phyloP scores from a whole-genome alignment of 2,797 vertebrate species.

The Hyperoplus lanceolatus region DNA sequence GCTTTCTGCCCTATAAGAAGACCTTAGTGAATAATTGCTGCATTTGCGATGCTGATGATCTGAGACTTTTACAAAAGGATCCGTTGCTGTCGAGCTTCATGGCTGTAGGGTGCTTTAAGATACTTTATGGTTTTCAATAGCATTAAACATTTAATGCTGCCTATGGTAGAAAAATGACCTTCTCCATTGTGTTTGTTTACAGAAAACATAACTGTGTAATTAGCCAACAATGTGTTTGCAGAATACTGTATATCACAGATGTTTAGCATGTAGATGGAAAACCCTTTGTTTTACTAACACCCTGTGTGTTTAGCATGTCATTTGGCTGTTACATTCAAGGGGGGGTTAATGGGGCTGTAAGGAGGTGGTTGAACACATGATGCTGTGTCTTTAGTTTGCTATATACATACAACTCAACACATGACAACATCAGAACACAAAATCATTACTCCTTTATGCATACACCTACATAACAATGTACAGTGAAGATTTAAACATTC shows the following conservation, averaged over 20 bases:
- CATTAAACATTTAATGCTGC: not conserved
- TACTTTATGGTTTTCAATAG: not conserved
- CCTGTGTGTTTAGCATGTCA: not conserved
- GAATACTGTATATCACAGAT: not conserved
- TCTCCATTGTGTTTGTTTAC: not conserved
- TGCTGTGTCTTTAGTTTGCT: not conserved
- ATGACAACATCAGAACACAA: not conserved
- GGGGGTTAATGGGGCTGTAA: too few relatives aligned
- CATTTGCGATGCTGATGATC: not conserved
- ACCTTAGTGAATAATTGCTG: not conserved
- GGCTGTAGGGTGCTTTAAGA: not conserved
- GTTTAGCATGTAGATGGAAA: not conserved
- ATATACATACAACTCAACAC: not conserved
- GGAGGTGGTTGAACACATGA: not conserved
- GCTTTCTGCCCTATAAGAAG: not conserved
- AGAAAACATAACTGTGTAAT: not conserved
- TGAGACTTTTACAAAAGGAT: not conserved
- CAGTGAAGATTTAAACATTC: not conserved
- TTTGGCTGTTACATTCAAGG: too few relatives aligned
- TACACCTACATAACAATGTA: not conserved
- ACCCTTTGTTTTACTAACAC: not conserved
- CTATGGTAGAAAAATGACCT: not conserved
- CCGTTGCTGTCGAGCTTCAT: not conserved
- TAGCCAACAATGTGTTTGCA: not conserved
- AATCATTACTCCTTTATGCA: not conserved